These are phyloP conservation scores for Stylophora pistillata DNA, from an alignment of 64 coral and sea anemone species.

Conservation along the genomic window DNA sequence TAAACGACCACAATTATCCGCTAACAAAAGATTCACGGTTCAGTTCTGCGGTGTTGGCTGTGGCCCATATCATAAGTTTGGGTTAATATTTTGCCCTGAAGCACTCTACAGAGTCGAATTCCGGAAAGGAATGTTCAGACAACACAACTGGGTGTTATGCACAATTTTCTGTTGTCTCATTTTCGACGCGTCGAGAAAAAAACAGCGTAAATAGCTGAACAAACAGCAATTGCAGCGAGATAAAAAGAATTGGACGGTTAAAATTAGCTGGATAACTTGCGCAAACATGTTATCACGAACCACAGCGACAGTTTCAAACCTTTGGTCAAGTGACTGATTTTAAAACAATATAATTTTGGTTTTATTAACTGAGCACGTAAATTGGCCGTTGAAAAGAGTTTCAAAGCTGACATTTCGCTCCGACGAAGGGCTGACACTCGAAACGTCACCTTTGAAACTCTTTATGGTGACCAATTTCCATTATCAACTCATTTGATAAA, in stretches of 20 bases:
- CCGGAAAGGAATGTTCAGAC: background rate
- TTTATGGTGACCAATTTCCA: too few species aligned
- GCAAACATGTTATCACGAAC: constrained; percentile 5
- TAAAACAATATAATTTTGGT: too few species aligned
- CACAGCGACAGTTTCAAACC: too few species aligned
- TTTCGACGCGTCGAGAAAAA: background rate
- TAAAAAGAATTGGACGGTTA: background rate
- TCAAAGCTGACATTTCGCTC: too few species aligned
- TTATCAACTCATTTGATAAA: too few species aligned
- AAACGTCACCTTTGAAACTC: too few species aligned
- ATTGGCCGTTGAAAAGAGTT: too few species aligned
- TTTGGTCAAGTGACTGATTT: too few species aligned
- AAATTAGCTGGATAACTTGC: background rate
- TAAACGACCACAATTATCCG: background rate
- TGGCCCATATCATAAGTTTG: background rate
- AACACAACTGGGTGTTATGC: background rate
- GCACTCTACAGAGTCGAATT: background rate
- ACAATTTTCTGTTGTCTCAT: constrained; percentile 15
- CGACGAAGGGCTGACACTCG: too few species aligned
- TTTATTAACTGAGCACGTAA: too few species aligned
- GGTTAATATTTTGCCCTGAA: constrained; percentile 12
- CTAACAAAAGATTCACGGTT: too few species aligned
- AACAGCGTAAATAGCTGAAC: background rate
- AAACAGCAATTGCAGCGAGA: constrained; percentile 1
- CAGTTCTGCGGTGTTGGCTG: background rate